Evolutionary conservation across 2,888 invertebrate genomes (phyloP).

Genomic region (Aspidiotus destructor): DNA sequence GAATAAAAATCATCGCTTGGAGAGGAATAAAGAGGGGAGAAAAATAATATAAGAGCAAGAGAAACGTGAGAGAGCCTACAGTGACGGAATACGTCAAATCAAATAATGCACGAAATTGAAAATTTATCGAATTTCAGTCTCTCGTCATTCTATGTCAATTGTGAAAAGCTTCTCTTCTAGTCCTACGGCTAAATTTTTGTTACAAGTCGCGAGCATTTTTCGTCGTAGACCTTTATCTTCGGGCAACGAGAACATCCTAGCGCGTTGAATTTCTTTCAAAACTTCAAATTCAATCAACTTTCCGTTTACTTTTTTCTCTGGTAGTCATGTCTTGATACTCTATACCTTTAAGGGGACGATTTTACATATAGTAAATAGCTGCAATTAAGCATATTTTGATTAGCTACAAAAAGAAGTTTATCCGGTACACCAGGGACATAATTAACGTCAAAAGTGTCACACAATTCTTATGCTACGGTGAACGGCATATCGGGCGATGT

Average conservation of each 20-base stretch:
- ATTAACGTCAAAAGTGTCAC: constrained; percentile 5
- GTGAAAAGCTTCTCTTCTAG: background rate
- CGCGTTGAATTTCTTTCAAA: too few species aligned
- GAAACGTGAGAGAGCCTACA: too few species aligned
- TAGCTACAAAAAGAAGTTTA: background rate
- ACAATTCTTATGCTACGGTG: background rate
- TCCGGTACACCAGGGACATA: constrained; percentile 5
- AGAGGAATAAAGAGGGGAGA: too few species aligned
- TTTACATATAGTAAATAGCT: background rate
- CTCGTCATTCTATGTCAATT: constrained; percentile 5
- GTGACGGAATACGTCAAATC: too few species aligned
- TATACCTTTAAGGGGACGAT: too few species aligned
- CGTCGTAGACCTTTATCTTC: background rate
- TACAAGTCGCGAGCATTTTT: background rate
- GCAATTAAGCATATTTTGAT: background rate
- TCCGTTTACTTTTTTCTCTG: background rate
- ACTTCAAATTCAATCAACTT: background rate
- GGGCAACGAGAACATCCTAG: too few species aligned
- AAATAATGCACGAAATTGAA: background rate
- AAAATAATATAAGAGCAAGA: too few species aligned
- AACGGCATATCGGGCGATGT: background rate
- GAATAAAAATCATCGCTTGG: too few species aligned
- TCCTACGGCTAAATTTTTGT: background rate
- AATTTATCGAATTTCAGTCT: constrained; percentile 6
- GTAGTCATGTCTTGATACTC: too few species aligned